Conservation (phyloP, 2,797 vertebrate species). For the Gila robusta region DNA sequence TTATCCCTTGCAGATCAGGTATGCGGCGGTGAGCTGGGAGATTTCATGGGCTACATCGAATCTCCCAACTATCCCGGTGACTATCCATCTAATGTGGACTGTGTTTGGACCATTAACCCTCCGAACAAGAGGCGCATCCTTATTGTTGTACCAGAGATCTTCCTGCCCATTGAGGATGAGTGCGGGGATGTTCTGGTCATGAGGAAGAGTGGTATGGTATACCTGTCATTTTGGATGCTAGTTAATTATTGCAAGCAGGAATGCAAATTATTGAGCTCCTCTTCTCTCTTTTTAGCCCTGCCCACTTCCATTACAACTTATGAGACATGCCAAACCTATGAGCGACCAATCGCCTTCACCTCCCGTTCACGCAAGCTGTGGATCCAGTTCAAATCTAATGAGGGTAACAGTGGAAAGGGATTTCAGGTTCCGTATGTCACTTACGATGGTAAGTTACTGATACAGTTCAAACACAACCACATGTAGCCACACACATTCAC, state of each 20-base stretch:
- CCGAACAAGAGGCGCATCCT: conserved; percentile 95
- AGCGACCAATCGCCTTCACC: conserved; percentile 95
- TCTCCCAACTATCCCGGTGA: conserved; percentile 97
- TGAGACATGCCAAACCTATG: conserved; percentile 96
- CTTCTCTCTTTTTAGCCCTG: conserved; percentile 68
- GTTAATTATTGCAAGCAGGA: background rate
- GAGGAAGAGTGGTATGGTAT: conserved; percentile 91
- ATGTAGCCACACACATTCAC: background rate
- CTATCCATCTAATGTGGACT: conserved; percentile 95
- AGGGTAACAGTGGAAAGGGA: conserved; percentile 95
- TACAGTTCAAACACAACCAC: background rate
- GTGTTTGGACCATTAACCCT: conserved; percentile 94
- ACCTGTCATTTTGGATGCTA: background rate
- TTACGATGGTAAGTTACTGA: conserved; percentile 88
- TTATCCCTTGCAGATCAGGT: conserved; percentile 84
- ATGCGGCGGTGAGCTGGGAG: conserved; percentile 94
- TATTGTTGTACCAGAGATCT: conserved; percentile 96
- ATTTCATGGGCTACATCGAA: conserved; percentile 95
- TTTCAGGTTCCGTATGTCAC: conserved; percentile 98
- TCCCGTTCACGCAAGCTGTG: conserved; percentile 94
- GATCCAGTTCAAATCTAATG: conserved; percentile 98
- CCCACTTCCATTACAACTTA: conserved; percentile 96
- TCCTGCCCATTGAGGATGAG: conserved; percentile 96
- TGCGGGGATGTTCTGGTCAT: conserved; percentile 96
- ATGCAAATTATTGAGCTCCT: conserved; percentile 11